Conservation (phyloP, 2,888 invertebrate genomes). For the Hemistola chrysoprasaria region DNA sequence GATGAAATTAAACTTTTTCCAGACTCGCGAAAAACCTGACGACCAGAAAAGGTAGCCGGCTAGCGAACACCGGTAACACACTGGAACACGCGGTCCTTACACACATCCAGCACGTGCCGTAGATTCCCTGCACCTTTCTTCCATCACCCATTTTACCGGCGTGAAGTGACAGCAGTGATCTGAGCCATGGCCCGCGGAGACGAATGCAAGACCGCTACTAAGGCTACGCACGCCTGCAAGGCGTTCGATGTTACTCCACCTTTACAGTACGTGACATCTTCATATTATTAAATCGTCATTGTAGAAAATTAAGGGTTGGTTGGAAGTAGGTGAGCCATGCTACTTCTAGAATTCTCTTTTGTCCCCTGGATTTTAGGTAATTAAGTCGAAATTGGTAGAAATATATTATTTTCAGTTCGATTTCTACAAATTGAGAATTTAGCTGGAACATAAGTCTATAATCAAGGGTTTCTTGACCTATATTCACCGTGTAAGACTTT, state of each 20-base stretch:
- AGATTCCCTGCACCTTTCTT: conserved; percentile 57
- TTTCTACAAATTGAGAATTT: too few relatives aligned
- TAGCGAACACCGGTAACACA: conserved; percentile 92
- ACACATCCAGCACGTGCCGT: conserved; percentile 93
- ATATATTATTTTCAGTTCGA: too few relatives aligned
- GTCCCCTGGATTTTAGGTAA: too few relatives aligned
- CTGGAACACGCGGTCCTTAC: conserved; percentile 92
- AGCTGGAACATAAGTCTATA: too few relatives aligned
- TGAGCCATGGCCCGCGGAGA: conserved; percentile 76
- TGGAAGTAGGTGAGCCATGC: too few relatives aligned
- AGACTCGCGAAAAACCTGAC: conserved; percentile 92
- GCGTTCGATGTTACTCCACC: conserved; percentile 64
- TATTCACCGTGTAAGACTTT: too few relatives aligned
- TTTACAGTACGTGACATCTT: too few relatives aligned
- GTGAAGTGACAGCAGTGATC: conserved; percentile 45
- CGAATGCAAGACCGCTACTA: conserved; percentile 70
- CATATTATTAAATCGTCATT: conserved; percentile 36
- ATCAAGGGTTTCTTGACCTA: too few relatives aligned
- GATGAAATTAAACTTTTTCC: too few relatives aligned
- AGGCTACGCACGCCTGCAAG: conserved; percentile 70
- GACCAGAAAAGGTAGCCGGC: conserved; percentile 91
- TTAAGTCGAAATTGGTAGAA: too few relatives aligned
- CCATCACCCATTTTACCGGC: conserved; percentile 43
- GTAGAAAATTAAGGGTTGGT: too few relatives aligned
- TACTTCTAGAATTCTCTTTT: too few relatives aligned